Evolutionary conservation across 92 coral and sea anemone genomes (phyloP), one percentile per base, ranked within the genome.

Genomic region (Phenganax stokvisi): DNA sequence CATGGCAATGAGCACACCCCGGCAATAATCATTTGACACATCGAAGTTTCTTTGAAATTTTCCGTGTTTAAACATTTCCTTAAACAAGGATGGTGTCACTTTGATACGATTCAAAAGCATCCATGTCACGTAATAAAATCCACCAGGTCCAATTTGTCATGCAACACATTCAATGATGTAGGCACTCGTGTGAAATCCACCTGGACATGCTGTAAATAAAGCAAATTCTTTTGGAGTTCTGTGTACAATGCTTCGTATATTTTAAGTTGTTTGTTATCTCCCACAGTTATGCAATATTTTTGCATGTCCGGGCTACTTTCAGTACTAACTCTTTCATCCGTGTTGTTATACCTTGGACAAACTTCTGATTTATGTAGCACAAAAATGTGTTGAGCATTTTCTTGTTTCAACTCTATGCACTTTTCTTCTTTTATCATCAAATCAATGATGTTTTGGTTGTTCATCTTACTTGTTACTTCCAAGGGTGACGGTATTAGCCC

Each of bases 131-230:
- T 74, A 82, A 6, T 20, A 82, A 16, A 82, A 73, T 1, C 84
- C 85, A 1, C 79, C 77, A 10, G 81, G 77, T 5, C 85, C 85
- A 31, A 47, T 51, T 8, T 58, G 29, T 1, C 61, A 53, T 16
- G 85, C 54, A 0, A 83, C 27, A 60, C 71, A 72, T 83, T 83
- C 85, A 71, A 83, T 72, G 11, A 72, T 54, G 16, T 83, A 83
- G 5, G 58, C 81, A 9, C 30, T 74, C n/a, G 80, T 25, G 6
- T 83, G 81, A 29, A 83, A 83, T 6, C 67, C 85, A 1, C 82
- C 82, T 13, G 72, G 82, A 20, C 56, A 31, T 37, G 20, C 82
- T 77, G 51, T 60, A 58, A 77, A 77, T 3, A 13, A 51, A 9
- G 65, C 82, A 57, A 28, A 77, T 28, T 77, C 82, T 16, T 77